Evolutionary conservation across 1,140 invertebrate species (phyloP).

Genomic region (Sinella curviseta): DNA sequence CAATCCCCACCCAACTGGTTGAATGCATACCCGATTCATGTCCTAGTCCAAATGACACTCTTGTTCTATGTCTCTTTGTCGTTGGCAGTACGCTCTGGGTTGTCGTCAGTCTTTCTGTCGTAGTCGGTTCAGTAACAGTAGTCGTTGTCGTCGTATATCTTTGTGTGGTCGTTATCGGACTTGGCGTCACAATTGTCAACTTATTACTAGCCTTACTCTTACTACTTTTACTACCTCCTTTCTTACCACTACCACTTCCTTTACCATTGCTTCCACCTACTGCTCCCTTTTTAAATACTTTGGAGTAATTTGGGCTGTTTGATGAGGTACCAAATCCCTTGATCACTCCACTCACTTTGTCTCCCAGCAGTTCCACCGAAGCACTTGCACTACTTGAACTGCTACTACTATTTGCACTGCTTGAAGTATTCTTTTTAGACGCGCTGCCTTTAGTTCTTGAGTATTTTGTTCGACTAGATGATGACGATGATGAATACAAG

Average conservation of each 20-base stretch:
- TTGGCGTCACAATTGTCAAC: slow-evolving; percentile 1
- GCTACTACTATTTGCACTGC: slow-evolving; percentile 6
- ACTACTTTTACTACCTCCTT: background rate
- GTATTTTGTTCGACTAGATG: slow-evolving; percentile 16
- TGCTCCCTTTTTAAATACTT: slow-evolving; percentile 11
- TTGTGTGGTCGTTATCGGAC: background rate
- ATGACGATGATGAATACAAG: background rate
- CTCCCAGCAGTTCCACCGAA: background rate
- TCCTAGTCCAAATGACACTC: background rate
- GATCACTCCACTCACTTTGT: background rate
- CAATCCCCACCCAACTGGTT: slow-evolving; percentile 8
- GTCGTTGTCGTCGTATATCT: background rate
- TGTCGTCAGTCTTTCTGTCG: slow-evolving; percentile 10
- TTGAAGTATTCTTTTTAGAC: background rate
- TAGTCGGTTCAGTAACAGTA: background rate
- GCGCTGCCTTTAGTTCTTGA: slow-evolving; percentile 5
- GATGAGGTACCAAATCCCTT: background rate
- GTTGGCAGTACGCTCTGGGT: background rate
- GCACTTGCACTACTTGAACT: slow-evolving; percentile 3
- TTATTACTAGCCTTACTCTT: background rate
- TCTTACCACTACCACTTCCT: background rate
- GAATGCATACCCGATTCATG: slow-evolving; percentile 4
- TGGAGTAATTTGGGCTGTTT: background rate
- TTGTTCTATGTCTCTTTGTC: background rate
- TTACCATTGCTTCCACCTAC: background rate